These are phyloP conservation scores for Tuberolachnus salignus DNA, from an alignment of 2,888 invertebrate genomes.

Conservation along the genomic window DNA sequence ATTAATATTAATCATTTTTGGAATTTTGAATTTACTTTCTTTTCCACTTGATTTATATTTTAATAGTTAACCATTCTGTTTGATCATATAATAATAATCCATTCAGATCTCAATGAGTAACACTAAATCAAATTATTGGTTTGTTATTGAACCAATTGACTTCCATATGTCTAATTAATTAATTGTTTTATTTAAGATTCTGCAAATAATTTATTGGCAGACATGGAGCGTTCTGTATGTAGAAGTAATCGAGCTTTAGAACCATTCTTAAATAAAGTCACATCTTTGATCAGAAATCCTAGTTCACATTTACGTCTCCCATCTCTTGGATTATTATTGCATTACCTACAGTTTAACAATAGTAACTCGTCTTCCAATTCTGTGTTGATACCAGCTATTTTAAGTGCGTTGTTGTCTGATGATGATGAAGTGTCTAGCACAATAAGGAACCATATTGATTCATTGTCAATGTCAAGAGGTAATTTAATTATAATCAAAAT, in stretches of 20 bases:
- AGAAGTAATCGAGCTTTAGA: constrained; percentile 43
- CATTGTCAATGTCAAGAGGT: constrained; percentile 53
- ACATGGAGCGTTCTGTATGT: constrained; percentile 43
- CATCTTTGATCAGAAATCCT: constrained; percentile 42
- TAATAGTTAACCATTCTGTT: too few species aligned
- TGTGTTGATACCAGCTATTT: constrained; percentile 28
- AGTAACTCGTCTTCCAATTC: constrained; percentile 32
- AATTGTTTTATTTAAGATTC: constrained; percentile 42
- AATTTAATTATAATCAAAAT: constrained; percentile 12
- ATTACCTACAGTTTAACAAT: constrained; percentile 45
- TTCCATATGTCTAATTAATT: neutral
- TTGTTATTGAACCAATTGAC: too few species aligned
- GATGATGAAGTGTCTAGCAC: constrained; percentile 51
- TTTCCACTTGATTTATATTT: too few species aligned
- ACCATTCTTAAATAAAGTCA: constrained; percentile 47
- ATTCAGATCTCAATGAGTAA: too few species aligned
- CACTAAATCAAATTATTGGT: too few species aligned
- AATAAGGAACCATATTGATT: constrained; percentile 47
- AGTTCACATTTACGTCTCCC: constrained; percentile 47
- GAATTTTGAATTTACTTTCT: too few species aligned
- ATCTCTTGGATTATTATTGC: constrained; percentile 40
- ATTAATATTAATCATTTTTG: too few species aligned
- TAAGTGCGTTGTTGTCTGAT: constrained; percentile 37
- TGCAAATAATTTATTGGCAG: constrained; percentile 29
- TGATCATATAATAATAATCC: too few species aligned